These are phyloP conservation scores for Hippasteria phrygiana DNA, from an alignment of 53 echinoderm and acorn worm genomes.

Conservation along the genomic window DNA sequence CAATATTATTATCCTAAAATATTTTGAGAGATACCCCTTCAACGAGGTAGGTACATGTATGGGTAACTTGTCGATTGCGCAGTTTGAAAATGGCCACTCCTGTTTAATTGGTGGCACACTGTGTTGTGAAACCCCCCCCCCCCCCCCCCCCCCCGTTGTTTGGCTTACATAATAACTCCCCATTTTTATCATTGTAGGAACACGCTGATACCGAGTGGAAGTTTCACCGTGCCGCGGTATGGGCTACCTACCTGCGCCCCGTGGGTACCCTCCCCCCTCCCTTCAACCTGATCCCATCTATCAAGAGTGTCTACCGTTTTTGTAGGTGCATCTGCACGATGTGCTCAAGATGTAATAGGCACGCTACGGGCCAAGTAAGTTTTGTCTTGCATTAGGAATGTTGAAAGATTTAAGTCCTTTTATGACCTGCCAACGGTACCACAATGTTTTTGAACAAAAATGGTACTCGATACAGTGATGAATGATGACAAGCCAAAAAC, in stretches of 20 bases:
- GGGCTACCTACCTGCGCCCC: slow-evolving; percentile 81
- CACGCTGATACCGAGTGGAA: slow-evolving; percentile 91
- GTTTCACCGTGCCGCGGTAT: slow-evolving; percentile 76
- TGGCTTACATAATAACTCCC: background rate
- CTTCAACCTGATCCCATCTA: slow-evolving; percentile 76
- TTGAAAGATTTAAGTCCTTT: background rate
- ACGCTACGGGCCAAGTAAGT: background rate
- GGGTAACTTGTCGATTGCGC: too few relatives aligned
- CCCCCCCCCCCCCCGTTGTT: background rate
- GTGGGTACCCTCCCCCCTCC: slow-evolving; percentile 81
- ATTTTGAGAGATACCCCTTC: too few relatives aligned
- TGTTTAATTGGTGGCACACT: too few relatives aligned
- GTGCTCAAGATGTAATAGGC: background rate
- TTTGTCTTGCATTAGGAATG: too few relatives aligned
- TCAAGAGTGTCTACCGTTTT: background rate
- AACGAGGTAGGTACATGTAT: too few relatives aligned
- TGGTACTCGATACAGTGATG: too few relatives aligned
- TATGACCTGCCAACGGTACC: too few relatives aligned
- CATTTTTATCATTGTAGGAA: slow-evolving; percentile 55
- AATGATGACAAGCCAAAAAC: too few relatives aligned
- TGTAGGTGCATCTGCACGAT: background rate
- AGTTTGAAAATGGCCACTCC: too few relatives aligned
- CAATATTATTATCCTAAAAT: too few relatives aligned
- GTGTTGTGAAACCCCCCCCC: background rate
- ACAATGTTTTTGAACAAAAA: too few relatives aligned